Percentiles rank a stretch among this genome's conserved stretches.
phyloP scores from a whole-genome alignment of 92 coral and sea anemone species.

The Zoanthus sociatus region DNA sequence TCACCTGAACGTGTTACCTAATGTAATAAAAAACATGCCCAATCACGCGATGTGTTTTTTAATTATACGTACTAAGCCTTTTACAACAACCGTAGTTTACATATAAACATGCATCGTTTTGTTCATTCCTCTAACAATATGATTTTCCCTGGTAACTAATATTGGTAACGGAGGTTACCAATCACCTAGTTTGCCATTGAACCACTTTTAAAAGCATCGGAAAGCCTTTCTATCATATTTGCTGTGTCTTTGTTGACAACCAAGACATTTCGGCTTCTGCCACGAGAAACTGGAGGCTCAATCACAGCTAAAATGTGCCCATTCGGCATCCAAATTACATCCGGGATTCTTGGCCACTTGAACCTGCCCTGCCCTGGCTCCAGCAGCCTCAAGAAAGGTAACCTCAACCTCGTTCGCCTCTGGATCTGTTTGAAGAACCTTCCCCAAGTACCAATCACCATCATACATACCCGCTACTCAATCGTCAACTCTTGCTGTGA shows the following conservation, averaged over 20 bases:
- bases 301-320: slow-evolving; percentile 3
- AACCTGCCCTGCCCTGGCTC: slow-evolving; percentile 5
- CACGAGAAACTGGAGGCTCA: slow-evolving; percentile 3
- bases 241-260: slow-evolving; percentile 3
- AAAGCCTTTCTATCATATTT: slow-evolving; percentile 9
- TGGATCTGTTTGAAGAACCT: neutral
- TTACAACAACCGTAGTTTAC: slow-evolving; percentile 6
- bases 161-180: slow-evolving; percentile 12
- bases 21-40: slow-evolving; percentile 3
- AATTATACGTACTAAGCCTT: slow-evolving; percentile 3
- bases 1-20: slow-evolving; percentile 1
- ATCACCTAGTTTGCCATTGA: slow-evolving; percentile 4
- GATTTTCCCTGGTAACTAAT: slow-evolving; percentile 1
- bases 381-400: slow-evolving; percentile 7
- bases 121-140: slow-evolving; percentile 4
- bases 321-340: slow-evolving; percentile 7
- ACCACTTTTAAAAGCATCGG: neutral
- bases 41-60: slow-evolving; percentile 1
- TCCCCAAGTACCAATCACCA: slow-evolving; percentile 12
- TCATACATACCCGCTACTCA: neutral
- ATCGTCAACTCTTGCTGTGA: neutral
- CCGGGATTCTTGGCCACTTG: slow-evolving; percentile 7
- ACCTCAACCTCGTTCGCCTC: neutral
- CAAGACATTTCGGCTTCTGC: slow-evolving; percentile 15
- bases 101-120: neutral